Conservation (phyloP, 2,888 invertebrate genomes). For the Osmoderma eremita region DNA sequence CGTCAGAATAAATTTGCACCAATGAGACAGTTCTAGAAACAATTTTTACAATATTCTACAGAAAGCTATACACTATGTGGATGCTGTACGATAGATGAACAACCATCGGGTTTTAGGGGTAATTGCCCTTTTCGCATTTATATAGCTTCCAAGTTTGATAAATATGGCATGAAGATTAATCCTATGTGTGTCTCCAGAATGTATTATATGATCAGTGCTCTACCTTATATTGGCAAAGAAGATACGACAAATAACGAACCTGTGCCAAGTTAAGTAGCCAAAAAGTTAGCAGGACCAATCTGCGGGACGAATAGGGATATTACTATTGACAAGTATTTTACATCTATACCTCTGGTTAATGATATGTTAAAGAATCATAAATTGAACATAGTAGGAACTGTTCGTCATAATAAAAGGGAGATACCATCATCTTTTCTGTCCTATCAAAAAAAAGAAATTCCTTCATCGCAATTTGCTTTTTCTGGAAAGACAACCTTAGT, state of each 20-base stretch:
- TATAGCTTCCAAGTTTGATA: conserved; percentile 43
- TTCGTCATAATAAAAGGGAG: too few relatives aligned
- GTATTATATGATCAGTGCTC: conserved; percentile 42
- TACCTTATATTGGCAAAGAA: conserved; percentile 44
- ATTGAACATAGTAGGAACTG: too few relatives aligned
- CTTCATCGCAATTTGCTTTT: too few relatives aligned
- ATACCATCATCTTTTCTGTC: too few relatives aligned
- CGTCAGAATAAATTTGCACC: conserved; percentile 8
- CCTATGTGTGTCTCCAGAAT: conserved; percentile 43
- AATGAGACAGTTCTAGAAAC: not conserved
- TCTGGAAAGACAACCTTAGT: conserved; percentile 6
- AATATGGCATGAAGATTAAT: conserved; percentile 45
- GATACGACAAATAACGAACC: conserved; percentile 21
- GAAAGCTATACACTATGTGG: conserved; percentile 41
- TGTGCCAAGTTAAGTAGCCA: conserved; percentile 31
- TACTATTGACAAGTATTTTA: conserved; percentile 45
- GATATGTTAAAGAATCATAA: too few relatives aligned
- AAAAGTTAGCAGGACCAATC: conserved; percentile 43
- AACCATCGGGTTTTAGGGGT: conserved; percentile 43
- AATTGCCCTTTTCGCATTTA: conserved; percentile 45
- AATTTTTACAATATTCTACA: conserved; percentile 11
- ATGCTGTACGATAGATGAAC: conserved; percentile 42
- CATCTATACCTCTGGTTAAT: conserved; percentile 37
- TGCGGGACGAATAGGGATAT: conserved; percentile 43
- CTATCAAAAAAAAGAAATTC: too few relatives aligned